Evolutionary conservation across 2,113 vertebrate genomes (phyloP).

Genomic region (Cyphomyrus plagiostoma): DNA sequence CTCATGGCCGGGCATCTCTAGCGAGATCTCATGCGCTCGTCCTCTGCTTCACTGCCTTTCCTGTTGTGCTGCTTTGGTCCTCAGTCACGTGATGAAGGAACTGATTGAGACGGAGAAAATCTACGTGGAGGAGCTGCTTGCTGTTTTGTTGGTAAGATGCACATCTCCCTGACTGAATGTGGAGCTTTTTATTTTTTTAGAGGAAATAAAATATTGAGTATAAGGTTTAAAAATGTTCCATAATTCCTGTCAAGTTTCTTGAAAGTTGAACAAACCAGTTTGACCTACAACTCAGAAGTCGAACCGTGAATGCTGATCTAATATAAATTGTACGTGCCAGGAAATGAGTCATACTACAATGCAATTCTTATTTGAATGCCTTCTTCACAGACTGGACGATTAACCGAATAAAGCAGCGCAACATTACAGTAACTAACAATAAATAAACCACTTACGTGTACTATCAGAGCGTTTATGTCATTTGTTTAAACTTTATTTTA

Average conservation of each 20-base stretch:
- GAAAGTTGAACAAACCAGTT: too few species aligned
- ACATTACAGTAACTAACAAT: too few species aligned
- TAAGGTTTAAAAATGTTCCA: not conserved
- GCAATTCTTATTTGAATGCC: too few species aligned
- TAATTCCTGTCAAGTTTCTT: not conserved
- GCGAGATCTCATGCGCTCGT: not conserved
- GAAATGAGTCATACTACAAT: too few species aligned
- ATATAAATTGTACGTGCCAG: too few species aligned
- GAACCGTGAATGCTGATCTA: too few species aligned
- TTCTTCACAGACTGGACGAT: too few species aligned
- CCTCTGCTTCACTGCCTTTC: not conserved
- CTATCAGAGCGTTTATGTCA: too few species aligned
- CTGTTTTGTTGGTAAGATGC: slow-evolving; percentile 75
- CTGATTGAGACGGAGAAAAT: slow-evolving; percentile 83
- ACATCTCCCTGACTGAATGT: not conserved
- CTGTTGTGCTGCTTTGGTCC: not conserved
- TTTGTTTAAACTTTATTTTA: too few species aligned
- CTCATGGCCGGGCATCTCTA: not conserved
- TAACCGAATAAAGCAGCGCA: too few species aligned
- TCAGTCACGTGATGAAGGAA: slow-evolving; percentile 81
- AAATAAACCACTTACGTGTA: too few species aligned
- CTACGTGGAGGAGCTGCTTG: slow-evolving; percentile 83
- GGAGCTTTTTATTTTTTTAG: not conserved
- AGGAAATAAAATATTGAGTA: not conserved
- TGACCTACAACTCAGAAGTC: too few species aligned